These are phyloP conservation scores for Heterodera schachtii DNA, from an alignment of 1,140 invertebrate species.

Conservation along the genomic window DNA sequence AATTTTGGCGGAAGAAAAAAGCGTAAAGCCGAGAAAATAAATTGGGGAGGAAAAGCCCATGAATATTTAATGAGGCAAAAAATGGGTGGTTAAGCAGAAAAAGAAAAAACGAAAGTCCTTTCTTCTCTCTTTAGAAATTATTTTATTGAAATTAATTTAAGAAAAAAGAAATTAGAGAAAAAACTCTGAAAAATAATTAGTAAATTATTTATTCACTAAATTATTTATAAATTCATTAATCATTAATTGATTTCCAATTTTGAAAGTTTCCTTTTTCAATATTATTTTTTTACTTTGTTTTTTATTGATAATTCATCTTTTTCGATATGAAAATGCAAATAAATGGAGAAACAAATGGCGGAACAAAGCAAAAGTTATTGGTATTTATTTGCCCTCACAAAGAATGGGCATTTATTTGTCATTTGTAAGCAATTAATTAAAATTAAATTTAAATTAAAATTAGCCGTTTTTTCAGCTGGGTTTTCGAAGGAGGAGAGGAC, in stretches of 20 bases:
- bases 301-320: background rate
- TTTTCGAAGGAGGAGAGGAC: background rate
- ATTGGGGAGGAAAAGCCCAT: background rate
- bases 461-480: no score
- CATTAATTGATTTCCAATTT: background rate
- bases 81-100: background rate
- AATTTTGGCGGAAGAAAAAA: background rate
- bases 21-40: background rate
- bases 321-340: conserved; percentile 11
- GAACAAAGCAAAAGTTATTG: no score
- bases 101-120: background rate
- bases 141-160: no score
- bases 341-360: background rate
- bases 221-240: no score
- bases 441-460: background rate
- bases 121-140: no score
- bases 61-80: conserved; percentile 10
- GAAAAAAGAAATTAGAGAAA: no score
- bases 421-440: no score
- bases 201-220: no score
- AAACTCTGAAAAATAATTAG: no score
- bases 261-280: background rate
- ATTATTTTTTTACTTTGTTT: background rate
- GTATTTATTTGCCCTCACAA: no score
- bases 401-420: no score